Conservation (phyloP, 2,797 vertebrate species). For the Artibeus lituratus region DNA sequence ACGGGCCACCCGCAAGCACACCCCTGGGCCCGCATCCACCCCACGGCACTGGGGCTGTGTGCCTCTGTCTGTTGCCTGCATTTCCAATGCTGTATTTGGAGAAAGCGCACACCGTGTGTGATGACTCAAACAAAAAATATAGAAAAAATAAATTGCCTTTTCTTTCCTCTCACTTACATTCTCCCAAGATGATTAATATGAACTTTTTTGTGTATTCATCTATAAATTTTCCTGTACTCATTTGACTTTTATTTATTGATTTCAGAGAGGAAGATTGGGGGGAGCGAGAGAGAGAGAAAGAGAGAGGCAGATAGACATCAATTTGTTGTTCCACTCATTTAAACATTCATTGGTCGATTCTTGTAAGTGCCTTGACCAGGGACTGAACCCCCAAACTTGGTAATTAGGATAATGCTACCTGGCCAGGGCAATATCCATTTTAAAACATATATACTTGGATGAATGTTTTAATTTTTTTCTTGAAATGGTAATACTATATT, state of each 20-base stretch:
- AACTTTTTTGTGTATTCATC: background rate
- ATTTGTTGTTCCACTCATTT: background rate
- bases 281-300: background rate
- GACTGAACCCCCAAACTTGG: background rate
- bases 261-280: background rate
- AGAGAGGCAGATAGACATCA: background rate
- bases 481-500: background rate
- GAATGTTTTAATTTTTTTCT: background rate
- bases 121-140: background rate
- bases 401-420: background rate
- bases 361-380: background rate
- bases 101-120: background rate
- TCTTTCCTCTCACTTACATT: background rate
- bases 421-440: background rate
- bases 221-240: background rate
- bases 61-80: background rate
- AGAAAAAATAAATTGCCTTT: background rate
- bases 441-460: background rate
- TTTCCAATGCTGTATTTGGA: background rate
- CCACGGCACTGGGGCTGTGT: accelerated
- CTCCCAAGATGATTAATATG: background rate
- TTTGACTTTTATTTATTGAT: background rate
- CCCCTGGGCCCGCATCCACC: background rate
- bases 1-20: accelerated
- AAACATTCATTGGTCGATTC: background rate